A percentile compares a stretch with the other conserved stretches of the same genome.
Conservation (phyloP, 2,113 vertebrate species). For the Ciconia stormi region DNA sequence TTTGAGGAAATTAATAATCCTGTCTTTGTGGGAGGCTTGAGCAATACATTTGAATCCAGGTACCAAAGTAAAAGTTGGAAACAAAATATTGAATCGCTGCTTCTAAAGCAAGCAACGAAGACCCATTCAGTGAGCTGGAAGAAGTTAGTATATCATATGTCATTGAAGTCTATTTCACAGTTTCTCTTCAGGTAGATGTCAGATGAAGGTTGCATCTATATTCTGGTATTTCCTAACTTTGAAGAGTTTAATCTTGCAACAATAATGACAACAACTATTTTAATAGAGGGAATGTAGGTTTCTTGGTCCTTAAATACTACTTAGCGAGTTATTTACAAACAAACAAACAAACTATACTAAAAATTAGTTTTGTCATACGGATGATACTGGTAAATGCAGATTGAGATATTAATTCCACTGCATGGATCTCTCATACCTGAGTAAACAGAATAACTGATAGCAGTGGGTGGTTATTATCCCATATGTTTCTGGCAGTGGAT, state of each 20-base stretch:
- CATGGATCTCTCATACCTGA: background rate
- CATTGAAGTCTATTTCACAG: background rate
- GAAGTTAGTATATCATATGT: background rate
- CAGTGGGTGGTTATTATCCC: background rate
- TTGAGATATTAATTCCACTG: background rate
- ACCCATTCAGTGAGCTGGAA: background rate
- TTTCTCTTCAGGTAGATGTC: background rate
- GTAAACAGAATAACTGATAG: background rate
- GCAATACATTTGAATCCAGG: background rate
- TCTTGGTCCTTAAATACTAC: background rate
- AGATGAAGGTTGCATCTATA: background rate
- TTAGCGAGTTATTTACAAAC: background rate
- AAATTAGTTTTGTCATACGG: background rate
- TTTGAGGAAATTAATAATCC: background rate
- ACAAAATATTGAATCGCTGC: background rate
- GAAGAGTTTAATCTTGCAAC: background rate
- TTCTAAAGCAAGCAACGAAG: background rate
- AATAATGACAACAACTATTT: background rate
- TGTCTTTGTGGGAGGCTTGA: background rate
- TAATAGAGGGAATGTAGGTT: background rate
- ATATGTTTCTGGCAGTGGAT: background rate
- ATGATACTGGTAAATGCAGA: background rate
- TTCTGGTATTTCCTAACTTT: background rate
- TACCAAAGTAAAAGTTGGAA: background rate
- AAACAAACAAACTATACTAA: background rate